Conservation (phyloP, 2,888 invertebrate genomes). For the Diploptera punctata region DNA sequence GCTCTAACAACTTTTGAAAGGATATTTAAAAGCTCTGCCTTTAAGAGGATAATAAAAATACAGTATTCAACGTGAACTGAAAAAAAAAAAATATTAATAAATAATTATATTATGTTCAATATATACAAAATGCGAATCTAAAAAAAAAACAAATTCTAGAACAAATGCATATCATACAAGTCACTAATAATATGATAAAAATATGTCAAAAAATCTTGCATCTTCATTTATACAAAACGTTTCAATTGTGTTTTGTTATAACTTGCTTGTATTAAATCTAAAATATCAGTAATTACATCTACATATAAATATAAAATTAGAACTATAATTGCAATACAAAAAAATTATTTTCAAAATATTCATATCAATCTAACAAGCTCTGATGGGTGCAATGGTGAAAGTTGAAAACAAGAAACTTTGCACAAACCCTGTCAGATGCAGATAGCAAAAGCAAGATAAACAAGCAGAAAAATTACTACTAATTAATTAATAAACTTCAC, state of each 20-base stretch:
- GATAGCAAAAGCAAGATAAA: slow-evolving; percentile 2
- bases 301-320: background rate
- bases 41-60: background rate
- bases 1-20: slow-evolving; percentile 7
- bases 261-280: background rate
- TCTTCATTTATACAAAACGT: slow-evolving; percentile 21
- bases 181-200: slow-evolving; percentile 25
- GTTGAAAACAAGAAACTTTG: slow-evolving; percentile 42
- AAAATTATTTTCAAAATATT: background rate
- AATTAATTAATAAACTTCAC: background rate
- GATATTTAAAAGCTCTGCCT: slow-evolving; percentile 10
- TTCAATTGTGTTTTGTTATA: background rate
- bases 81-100: background rate
- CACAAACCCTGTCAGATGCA: slow-evolving; percentile 12
- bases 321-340: slow-evolving; percentile 4
- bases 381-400: slow-evolving; percentile 44
- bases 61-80: background rate
- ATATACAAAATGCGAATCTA: slow-evolving; percentile 23
- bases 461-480: slow-evolving; percentile 9
- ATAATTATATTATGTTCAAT: slow-evolving; percentile 13
- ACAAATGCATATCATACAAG: slow-evolving; percentile 20
- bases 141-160: background rate
- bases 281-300: background rate
- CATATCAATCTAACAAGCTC: slow-evolving; percentile 31
- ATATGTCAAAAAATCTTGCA: slow-evolving; percentile 8